Evolutionary conservation across 1,140 invertebrate species (phyloP).

Genomic region (Drosophila biarmipes): DNA sequence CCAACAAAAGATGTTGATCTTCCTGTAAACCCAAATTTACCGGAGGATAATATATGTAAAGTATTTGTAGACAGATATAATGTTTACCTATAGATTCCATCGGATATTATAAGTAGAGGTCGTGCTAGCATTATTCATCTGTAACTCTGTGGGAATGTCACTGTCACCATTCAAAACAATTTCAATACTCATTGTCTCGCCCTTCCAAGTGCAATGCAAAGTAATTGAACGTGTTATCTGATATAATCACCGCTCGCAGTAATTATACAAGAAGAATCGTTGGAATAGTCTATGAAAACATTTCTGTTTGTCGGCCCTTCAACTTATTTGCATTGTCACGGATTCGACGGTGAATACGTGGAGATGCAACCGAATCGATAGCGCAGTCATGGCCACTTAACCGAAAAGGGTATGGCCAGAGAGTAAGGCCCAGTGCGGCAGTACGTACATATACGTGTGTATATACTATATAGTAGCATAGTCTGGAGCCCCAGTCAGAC

Average conservation of each 20-base stretch:
- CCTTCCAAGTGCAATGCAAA: background rate
- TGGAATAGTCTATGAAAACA: slow-evolving; percentile 5
- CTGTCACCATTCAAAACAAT: background rate
- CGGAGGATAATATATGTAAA: too few relatives aligned
- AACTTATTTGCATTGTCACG: slow-evolving; percentile 30
- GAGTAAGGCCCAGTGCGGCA: slow-evolving; percentile 7
- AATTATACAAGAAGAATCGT: slow-evolving; percentile 2
- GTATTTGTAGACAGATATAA: too few relatives aligned
- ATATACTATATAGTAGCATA: slow-evolving; percentile 12
- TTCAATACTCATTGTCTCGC: too few relatives aligned
- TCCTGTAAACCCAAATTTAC: too few relatives aligned
- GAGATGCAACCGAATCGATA: slow-evolving; percentile 25
- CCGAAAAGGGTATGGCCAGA: slow-evolving; percentile 32
- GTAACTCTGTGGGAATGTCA: background rate
- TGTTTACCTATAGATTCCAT: too few relatives aligned
- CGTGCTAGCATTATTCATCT: background rate
- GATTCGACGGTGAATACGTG: slow-evolving; percentile 6
- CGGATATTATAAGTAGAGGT: background rate
- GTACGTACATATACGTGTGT: background rate
- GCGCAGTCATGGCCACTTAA: slow-evolving; percentile 33
- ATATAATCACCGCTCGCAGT: slow-evolving; percentile 5
- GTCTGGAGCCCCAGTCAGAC: slow-evolving; percentile 15
- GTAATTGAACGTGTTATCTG: slow-evolving; percentile 16
- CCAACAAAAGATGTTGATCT: too few relatives aligned
- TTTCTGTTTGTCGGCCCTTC: background rate